Percentiles rank a stretch among this genome's conserved stretches.
phyloP scores from a whole-genome alignment of 1,140 invertebrate genomes.

The Artemia franciscana region DNA sequence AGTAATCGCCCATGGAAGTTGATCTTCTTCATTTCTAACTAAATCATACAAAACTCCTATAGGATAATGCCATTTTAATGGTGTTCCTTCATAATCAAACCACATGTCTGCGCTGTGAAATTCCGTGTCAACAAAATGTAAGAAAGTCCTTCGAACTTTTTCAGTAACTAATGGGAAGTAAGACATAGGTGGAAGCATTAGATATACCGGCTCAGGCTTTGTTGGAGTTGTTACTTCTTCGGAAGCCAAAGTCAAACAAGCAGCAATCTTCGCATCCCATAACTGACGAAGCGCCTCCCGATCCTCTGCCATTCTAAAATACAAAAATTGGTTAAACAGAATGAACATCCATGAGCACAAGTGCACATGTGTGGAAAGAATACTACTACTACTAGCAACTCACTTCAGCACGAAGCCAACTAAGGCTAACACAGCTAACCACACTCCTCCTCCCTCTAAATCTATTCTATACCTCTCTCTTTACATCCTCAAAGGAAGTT shows the following conservation, averaged over 20 bases:
- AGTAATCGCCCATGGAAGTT: slow-evolving; percentile 73
- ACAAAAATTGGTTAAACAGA: no score
- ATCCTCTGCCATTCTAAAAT: slow-evolving; percentile 86
- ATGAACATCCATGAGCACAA: no score
- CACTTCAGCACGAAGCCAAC: no score
- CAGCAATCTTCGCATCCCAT: slow-evolving; percentile 81
- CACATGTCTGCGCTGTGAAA: slow-evolving; percentile 72
- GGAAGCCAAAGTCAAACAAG: slow-evolving; percentile 62
- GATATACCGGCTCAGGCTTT: slow-evolving; percentile 70
- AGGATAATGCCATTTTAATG: slow-evolving; percentile 87
- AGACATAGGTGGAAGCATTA: slow-evolving; percentile 79
- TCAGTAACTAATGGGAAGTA: slow-evolving; percentile 91
- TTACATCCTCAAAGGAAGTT: no score
- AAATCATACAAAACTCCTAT: slow-evolving; percentile 85
- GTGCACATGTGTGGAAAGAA: no score
- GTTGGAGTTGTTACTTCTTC: slow-evolving; percentile 70
- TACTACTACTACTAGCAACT: no score
- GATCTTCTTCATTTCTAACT: slow-evolving; percentile 34
- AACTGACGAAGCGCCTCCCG: slow-evolving; percentile 74
- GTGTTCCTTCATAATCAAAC: slow-evolving; percentile 76
- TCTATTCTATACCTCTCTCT: no score
- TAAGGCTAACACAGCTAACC: no score
- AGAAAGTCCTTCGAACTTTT: slow-evolving; percentile 79
- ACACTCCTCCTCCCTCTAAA: no score
- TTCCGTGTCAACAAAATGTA: slow-evolving; percentile 51